phyloP scores from a whole-genome alignment of 2,113 vertebrate species.

The Ammodytes marinus region DNA sequence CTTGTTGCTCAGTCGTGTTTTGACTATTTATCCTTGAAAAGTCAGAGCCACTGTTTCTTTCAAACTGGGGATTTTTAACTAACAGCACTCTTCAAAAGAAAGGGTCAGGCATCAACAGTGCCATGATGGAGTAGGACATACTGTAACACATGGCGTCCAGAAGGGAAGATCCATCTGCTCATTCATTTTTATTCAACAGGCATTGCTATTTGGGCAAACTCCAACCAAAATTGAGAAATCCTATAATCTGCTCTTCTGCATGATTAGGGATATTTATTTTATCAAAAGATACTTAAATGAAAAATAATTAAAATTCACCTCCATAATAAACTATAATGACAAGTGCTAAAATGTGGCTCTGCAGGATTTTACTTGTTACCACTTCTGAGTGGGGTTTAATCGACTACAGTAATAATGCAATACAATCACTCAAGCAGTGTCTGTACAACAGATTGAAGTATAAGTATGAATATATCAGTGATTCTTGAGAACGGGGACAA shows the following conservation, averaged over 20 bases:
- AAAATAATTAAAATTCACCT: background rate
- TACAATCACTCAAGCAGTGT: too few species aligned
- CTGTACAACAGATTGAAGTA: too few species aligned
- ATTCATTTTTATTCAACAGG: slow-evolving; percentile 37
- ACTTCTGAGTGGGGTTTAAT: too few species aligned
- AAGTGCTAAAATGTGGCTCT: background rate
- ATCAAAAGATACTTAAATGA: background rate
- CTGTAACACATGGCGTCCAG: slow-evolving; percentile 53
- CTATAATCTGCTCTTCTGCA: background rate
- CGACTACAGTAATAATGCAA: background rate
- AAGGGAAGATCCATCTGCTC: slow-evolving; percentile 53
- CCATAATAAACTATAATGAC: background rate
- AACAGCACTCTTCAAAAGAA: slow-evolving; percentile 19
- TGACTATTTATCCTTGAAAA: slow-evolving; percentile 24
- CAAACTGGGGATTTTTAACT: slow-evolving; percentile 42
- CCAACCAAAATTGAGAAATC: background rate
- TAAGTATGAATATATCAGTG: too few species aligned
- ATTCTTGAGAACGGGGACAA: too few species aligned
- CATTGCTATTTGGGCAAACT: slow-evolving; percentile 20
- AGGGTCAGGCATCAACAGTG: slow-evolving; percentile 29
- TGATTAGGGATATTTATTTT: background rate
- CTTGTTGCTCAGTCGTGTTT: slow-evolving; percentile 41
- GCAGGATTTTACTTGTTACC: background rate
- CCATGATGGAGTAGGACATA: slow-evolving; percentile 34
- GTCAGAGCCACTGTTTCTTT: slow-evolving; percentile 12